Percentiles rank a stretch among this genome's conserved stretches.
phyloP scores from a whole-genome alignment of 2,113 vertebrate genomes.

The Sula dactylatra region DNA sequence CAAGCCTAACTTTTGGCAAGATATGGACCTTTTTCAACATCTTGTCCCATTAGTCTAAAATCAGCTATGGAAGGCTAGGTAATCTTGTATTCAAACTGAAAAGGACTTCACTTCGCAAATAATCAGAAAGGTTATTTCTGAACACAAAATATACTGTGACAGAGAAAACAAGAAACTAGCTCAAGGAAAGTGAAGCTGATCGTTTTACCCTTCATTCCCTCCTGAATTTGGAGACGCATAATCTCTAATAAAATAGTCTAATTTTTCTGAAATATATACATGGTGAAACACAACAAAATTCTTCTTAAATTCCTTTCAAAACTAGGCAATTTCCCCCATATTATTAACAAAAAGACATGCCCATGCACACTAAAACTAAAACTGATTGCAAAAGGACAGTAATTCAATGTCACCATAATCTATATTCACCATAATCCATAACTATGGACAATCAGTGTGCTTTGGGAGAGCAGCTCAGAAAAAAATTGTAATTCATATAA shows the following conservation, averaged over 20 bases:
- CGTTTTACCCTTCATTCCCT: neutral
- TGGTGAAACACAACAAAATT: neutral
- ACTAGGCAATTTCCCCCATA: neutral
- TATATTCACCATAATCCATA: neutral
- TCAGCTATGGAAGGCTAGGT: neutral
- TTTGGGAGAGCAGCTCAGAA: neutral
- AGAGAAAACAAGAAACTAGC: neutral
- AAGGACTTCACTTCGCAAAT: neutral
- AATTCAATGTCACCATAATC: no score
- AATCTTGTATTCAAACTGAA: neutral
- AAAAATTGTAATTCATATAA: neutral
- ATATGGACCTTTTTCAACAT: neutral
- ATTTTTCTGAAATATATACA: neutral
- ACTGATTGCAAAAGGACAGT: neutral
- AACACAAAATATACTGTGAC: neutral
- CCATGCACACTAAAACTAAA: rapidly evolving
- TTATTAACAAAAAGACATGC: neutral
- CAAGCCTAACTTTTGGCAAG: neutral
- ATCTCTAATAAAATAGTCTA: neutral
- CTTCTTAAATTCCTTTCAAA: neutral
- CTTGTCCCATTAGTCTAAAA: neutral
- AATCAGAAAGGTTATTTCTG: neutral
- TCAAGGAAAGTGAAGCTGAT: neutral
- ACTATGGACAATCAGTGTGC: no score
- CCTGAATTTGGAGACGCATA: neutral